Evolutionary conservation across 2,113 vertebrate species (phyloP), one percentile per base, ranked within the genome.

Genomic region (Paramisgurnus dabryanus): DNA sequence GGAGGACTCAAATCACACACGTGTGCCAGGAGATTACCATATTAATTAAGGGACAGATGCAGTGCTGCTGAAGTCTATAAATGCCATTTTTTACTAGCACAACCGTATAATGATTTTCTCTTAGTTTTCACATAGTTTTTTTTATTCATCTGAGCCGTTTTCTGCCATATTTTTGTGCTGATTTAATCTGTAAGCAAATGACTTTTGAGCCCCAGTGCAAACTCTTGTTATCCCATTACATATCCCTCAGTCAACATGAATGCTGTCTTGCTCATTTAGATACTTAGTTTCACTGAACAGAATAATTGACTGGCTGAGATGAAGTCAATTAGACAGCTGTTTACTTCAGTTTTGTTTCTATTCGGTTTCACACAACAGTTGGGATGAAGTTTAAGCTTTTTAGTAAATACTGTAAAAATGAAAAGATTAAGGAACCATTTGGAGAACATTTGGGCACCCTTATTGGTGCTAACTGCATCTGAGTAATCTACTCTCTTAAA

Each of bases 271-370:
- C 27, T 67, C 6, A 50, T 53, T 64, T 73, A 41, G 41, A 43
- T 75, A 15, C 12, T 39, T 22, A 9, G 15, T 55, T 47, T 45
- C 69, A 55, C 8, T 50, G 7, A 47, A 12, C 8, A 47, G 41
- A 27, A 47, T 50, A 64, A 40, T 64, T 47, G 57, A 71, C 45
- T 60, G n/a, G 53, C 43, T 83, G 76, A 82, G 53, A 27, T 73
- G 0, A 39, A 43, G 12, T 75, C 55, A 50, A 40, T 61, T 45
- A 15, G 10, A 74, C 58, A 10, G 10, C n/a, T 43, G 8, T 40
- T 18, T 72, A 9, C 7, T 73, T 57, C 41, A 68, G n/a, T 53
- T 50, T 71, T 70, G 22, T 58, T 79, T 71, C 12, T 6, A 10
- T 45, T 47, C 68, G 15, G 34, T 58, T 53, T 13, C 50, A 50